Percentiles rank a stretch among this genome's conserved stretches.
Conservation (phyloP, 2,888 invertebrate genomes). For the Agriotes lineatus region DNA sequence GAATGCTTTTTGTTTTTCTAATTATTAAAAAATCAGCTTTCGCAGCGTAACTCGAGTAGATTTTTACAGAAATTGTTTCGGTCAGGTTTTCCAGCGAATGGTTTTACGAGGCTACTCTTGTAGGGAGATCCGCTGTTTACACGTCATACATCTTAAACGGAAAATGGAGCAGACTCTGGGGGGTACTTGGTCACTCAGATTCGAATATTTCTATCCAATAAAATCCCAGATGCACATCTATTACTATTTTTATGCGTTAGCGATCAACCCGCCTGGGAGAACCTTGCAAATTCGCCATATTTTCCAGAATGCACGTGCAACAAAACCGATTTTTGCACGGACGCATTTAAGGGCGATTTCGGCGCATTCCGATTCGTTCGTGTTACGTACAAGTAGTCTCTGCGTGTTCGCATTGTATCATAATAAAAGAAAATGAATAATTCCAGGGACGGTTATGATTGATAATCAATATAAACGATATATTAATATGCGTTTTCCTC, state of each 20-base stretch:
- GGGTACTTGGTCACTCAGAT: slow-evolving; percentile 49
- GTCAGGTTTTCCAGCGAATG: not conserved
- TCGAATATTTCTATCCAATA: slow-evolving; percentile 48
- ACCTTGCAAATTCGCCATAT: slow-evolving; percentile 25
- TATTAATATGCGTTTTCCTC: slow-evolving; percentile 63
- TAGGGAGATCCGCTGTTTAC: slow-evolving; percentile 36
- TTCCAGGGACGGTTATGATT: slow-evolving; percentile 54
- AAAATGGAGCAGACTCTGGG: slow-evolving; percentile 48
- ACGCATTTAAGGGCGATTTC: not conserved
- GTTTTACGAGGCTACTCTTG: slow-evolving; percentile 2
- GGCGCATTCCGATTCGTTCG: too few species aligned
- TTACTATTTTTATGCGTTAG: slow-evolving; percentile 50
- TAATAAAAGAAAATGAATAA: slow-evolving; percentile 8
- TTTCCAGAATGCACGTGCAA: slow-evolving; percentile 32
- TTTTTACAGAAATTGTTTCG: too few species aligned
- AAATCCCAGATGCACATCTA: slow-evolving; percentile 48
- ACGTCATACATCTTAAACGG: slow-evolving; percentile 45
- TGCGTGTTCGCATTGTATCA: not conserved
- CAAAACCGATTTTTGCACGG: slow-evolving; percentile 18
- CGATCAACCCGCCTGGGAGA: slow-evolving; percentile 45
- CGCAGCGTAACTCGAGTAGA: too few species aligned
- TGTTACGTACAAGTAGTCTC: not conserved
- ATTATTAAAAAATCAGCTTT: too few species aligned
- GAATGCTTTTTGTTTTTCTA: too few species aligned
- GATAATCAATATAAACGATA: slow-evolving; percentile 65